These are phyloP conservation scores for Orius insidiosus DNA, from an alignment of 1,140 invertebrate genomes.

Conservation along the genomic window DNA sequence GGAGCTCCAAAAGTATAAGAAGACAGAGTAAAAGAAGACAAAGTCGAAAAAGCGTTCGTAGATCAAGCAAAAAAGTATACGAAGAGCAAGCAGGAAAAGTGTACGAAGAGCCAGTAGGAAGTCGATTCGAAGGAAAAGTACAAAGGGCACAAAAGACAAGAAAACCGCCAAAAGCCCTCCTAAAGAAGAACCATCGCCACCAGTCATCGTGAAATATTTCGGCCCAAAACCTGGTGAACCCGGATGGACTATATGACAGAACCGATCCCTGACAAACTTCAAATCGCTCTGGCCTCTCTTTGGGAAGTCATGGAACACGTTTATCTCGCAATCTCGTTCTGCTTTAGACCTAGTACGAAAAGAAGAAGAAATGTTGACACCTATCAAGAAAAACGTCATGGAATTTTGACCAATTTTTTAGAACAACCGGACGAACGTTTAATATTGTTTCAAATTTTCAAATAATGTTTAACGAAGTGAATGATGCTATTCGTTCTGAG, in stretches of 20 bases:
- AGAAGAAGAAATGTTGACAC: slow-evolving; percentile 2
- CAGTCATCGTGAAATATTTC: not conserved
- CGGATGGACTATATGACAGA: slow-evolving; percentile 5
- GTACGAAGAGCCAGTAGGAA: not conserved
- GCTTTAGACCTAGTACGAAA: slow-evolving; percentile 6
- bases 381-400: slow-evolving; percentile 8
- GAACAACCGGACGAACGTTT: slow-evolving; percentile 6
- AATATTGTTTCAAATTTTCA: slow-evolving; percentile 15
- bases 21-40: not conserved
- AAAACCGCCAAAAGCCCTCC: not conserved
- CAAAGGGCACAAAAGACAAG: not conserved
- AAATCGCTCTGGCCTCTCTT: slow-evolving; percentile 3
- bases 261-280: slow-evolving; percentile 1
- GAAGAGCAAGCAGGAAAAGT: not conserved
- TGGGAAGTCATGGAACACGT: slow-evolving; percentile 12
- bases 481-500: slow-evolving; percentile 6
- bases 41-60: slow-evolving; percentile 1
- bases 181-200: not conserved
- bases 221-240: slow-evolving; percentile 5
- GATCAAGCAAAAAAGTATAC: not conserved
- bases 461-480: slow-evolving; percentile 11
- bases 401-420: not conserved
- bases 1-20: not conserved
- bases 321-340: slow-evolving; percentile 5
- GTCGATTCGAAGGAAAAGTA: not conserved